Evolutionary conservation across 2,888 invertebrate species (phyloP).

Genomic region (Aporophyla nigra): DNA sequence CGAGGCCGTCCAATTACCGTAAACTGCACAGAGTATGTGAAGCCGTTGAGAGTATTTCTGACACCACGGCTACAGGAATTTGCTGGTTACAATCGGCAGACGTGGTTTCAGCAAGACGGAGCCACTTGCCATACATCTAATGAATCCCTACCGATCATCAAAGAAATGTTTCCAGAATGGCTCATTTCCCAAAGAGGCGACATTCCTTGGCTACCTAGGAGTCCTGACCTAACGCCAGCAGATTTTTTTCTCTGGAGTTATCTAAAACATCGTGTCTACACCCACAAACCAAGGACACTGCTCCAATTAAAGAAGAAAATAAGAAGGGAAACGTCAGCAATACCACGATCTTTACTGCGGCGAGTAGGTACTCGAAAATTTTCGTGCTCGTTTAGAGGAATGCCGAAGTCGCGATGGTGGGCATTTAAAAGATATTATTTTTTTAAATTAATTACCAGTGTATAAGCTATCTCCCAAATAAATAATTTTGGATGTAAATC

Average conservation of each 20-base stretch:
- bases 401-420: too few species aligned
- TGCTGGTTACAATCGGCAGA: constrained; percentile 49
- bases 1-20: constrained; percentile 38
- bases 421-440: too few species aligned
- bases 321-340: constrained; percentile 41
- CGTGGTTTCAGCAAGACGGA: constrained; percentile 59
- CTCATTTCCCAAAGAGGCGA: constrained; percentile 51
- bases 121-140: constrained; percentile 57
- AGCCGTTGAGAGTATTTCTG: constrained; percentile 53
- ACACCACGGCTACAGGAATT: constrained; percentile 47
- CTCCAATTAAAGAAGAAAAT: constrained; percentile 53
- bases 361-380: not conserved
- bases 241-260: constrained; percentile 32
- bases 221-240: constrained; percentile 39
- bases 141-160: constrained; percentile 43
- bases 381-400: too few species aligned
- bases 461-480: too few species aligned
- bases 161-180: constrained; percentile 40
- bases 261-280: constrained; percentile 48
- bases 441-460: too few species aligned
- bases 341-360: constrained; percentile 2
- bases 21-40: constrained; percentile 42
- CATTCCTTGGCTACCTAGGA: constrained; percentile 58
- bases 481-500: too few species aligned
- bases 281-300: constrained; percentile 29